These are phyloP conservation scores for Protaetia brevitarsis DNA, from an alignment of 1,140 invertebrate genomes.

Conservation along the genomic window DNA sequence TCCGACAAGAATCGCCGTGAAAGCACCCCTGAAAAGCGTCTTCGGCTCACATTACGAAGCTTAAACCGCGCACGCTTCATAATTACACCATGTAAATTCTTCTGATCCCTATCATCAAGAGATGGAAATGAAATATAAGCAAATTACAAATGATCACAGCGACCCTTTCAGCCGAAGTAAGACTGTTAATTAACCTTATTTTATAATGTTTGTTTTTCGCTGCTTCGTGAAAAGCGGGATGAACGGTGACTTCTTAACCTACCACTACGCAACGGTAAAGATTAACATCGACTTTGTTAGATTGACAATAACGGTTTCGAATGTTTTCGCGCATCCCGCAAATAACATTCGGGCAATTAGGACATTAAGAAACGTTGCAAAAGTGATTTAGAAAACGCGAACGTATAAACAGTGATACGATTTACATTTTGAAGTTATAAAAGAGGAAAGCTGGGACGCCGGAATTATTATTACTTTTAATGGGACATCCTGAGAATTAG, in stretches of 20 bases:
- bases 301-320: not conserved
- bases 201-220: too few species aligned
- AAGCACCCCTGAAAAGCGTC: slow-evolving; percentile 39
- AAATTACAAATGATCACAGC: slow-evolving; percentile 34
- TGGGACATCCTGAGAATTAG: slow-evolving; percentile 15
- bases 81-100: slow-evolving; percentile 43
- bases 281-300: not conserved
- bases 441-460: not conserved
- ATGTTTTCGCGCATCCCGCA: not conserved
- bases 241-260: too few species aligned
- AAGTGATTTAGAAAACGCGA: slow-evolving; percentile 2
- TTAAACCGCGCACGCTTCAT: slow-evolving; percentile 38
- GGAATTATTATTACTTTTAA: slow-evolving; percentile 15
- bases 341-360: not conserved
- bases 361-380: not conserved
- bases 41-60: slow-evolving; percentile 34
- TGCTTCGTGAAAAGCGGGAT: too few species aligned
- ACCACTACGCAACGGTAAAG: not conserved
- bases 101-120: slow-evolving; percentile 41
- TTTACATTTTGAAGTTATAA: slow-evolving; percentile 12
- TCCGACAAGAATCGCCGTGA: slow-evolving; percentile 37
- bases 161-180: not conserved
- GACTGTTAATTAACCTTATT: not conserved
- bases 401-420: not conserved
- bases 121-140: slow-evolving; percentile 38